phyloP scores from a whole-genome alignment of 2,797 vertebrate species.

The Sebastes taczanowskii region DNA sequence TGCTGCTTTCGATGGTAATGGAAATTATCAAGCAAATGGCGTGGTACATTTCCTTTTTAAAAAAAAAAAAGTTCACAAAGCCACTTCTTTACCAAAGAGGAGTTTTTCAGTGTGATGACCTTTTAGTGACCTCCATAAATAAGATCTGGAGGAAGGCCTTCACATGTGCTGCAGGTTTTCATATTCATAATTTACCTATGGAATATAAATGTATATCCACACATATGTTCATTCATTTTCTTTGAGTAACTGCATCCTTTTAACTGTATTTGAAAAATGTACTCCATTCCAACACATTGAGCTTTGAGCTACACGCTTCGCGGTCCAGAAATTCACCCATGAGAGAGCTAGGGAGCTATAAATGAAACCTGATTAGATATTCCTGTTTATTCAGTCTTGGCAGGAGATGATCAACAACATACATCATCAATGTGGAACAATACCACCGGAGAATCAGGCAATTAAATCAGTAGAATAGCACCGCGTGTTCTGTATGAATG shows the following conservation, averaged over 20 bases:
- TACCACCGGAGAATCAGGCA: slow-evolving; percentile 9
- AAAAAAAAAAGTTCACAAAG: slow-evolving; percentile 33
- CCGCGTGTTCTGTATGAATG: slow-evolving; percentile 16
- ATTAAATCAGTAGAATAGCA: slow-evolving; percentile 14
- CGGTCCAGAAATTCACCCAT: neutral
- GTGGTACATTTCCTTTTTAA: slow-evolving; percentile 6
- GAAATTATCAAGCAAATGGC: slow-evolving; percentile 61
- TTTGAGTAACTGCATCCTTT: neutral
- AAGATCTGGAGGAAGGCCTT: neutral
- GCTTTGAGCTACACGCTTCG: neutral
- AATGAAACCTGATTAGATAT: neutral
- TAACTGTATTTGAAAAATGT: neutral
- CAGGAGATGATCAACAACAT: slow-evolving; percentile 8
- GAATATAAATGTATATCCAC: neutral
- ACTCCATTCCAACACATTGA: neutral
- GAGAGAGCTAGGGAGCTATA: neutral
- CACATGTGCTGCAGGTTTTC: slow-evolving; percentile 1
- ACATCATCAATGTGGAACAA: slow-evolving; percentile 10
- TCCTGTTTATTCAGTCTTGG: slow-evolving; percentile 6
- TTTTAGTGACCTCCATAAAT: slow-evolving; percentile 14
- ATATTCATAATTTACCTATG: neutral
- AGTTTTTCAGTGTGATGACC: slow-evolving; percentile 7
- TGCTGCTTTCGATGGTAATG: slow-evolving; percentile 59
- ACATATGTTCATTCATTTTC: neutral
- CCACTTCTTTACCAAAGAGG: slow-evolving; percentile 17